Base-by-base conservation (phyloP, 2,888 invertebrate species). In the Piscicola geometra region DNA sequence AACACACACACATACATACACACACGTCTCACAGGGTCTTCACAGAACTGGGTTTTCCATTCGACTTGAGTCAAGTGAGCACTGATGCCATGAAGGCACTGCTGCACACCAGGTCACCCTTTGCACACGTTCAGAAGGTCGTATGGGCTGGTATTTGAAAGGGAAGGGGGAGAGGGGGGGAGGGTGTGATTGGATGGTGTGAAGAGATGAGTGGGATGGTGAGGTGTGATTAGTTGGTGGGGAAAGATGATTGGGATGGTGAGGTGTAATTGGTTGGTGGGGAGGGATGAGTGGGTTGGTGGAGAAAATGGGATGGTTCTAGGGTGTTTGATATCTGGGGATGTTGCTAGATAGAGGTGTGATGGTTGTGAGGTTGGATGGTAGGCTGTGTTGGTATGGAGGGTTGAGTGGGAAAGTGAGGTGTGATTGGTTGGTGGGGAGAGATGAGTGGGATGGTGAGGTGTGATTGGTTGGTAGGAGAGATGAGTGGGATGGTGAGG, bases 101-200 rank as follows among this genome's bases (percentile, higher is more conserved):
- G 21, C 81, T 84, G 79, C 83, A 81, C 81, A 79, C 79, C 30
- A 79, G 76, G 71, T 84, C 84, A 2, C 85, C 85, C 5, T 80
- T 84, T 30, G 79, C 81, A 75, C 81, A 84, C 79, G 80, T 82
- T 5, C 82, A 84, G 75, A 79, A 84, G 81, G 87, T 87, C 60
- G 56, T 30, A 36, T 25, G 28, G 0, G 5, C 32, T 12, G 25
- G 25, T 36, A 18, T 41, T 12, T 12, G 9, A n/a, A n/a, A n/a
- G n/a, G n/a, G n/a, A n/a, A n/a, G n/a, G n/a, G n/a, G 30, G 25
- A 72, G 28, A 5, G 18, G 25, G 50, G 9, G 12, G 25, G 21
- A 12, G 0, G 21, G 35, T 35, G 18, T 35, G 35, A 28, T 33
- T 70, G n/a, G n/a, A n/a, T n/a, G n/a, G n/a, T n/a, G n/a, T n/a